phyloP scores from a whole-genome alignment of 2,888 invertebrate genomes.

The Dryocosmus kuriphilus region DNA sequence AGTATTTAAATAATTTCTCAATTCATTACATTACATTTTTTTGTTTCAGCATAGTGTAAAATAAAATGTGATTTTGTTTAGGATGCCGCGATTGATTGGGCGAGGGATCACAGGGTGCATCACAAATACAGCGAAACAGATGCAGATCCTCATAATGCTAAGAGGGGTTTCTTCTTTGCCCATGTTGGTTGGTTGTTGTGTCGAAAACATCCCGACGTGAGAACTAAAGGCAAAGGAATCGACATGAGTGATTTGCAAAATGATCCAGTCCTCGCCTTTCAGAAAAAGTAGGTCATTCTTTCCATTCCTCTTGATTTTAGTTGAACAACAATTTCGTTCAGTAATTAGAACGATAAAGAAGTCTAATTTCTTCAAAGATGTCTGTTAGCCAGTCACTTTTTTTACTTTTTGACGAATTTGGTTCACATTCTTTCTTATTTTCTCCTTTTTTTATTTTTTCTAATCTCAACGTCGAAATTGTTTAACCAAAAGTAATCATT shows the following conservation, averaged over 20 bases:
- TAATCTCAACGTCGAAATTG: too few species aligned
- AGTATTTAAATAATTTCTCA: too few species aligned
- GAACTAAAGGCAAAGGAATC: conserved; percentile 89
- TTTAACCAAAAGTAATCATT: too few species aligned
- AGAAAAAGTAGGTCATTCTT: conserved; percentile 84
- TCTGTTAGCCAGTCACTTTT: too few species aligned
- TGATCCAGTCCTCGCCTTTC: conserved; percentile 92
- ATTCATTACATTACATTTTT: too few species aligned
- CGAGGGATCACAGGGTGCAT: conserved; percentile 88
- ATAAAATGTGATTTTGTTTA: conserved; percentile 68
- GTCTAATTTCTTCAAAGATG: too few species aligned
- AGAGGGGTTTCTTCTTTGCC: conserved; percentile 95
- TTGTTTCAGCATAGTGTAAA: not conserved
- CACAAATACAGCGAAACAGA: conserved; percentile 96
- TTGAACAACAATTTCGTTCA: too few species aligned
- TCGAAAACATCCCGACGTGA: conserved; percentile 94
- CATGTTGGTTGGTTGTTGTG: conserved; percentile 97
- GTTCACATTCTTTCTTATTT: too few species aligned
- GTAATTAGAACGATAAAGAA: too few species aligned
- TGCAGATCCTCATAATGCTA: conserved; percentile 96
- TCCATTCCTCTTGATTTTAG: not conserved
- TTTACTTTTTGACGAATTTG: too few species aligned
- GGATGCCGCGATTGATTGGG: conserved; percentile 89
- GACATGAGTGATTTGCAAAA: conserved; percentile 90
- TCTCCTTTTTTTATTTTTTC: too few species aligned